Conservation (phyloP, 1,140 invertebrate species). For the Aphaenogaster ashmeadi region DNA sequence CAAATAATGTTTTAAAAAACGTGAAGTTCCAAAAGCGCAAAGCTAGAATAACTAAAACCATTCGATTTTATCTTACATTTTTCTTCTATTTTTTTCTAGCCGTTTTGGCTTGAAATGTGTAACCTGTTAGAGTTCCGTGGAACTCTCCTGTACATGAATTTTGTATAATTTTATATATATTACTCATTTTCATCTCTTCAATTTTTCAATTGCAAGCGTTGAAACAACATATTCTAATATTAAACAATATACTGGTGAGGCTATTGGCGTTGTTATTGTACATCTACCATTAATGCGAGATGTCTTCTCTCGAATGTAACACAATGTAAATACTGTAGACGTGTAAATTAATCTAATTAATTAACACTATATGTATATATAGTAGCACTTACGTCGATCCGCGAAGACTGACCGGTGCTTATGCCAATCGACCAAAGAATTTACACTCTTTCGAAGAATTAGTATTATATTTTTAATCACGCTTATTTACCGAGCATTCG, state of each 20-base stretch:
- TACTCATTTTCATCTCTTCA: slow-evolving; percentile 9
- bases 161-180: slow-evolving; percentile 31
- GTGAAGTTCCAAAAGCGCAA: no score
- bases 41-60: background rate
- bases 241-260: slow-evolving; percentile 19
- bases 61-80: background rate
- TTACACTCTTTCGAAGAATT: slow-evolving; percentile 66
- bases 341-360: slow-evolving; percentile 61
- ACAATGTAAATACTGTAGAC: slow-evolving; percentile 64
- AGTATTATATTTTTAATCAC: slow-evolving; percentile 71
- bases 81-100: background rate
- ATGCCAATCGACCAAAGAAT: slow-evolving; percentile 86
- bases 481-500: slow-evolving; percentile 61
- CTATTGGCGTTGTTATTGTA: slow-evolving; percentile 51
- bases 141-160: background rate
- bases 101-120: background rate
- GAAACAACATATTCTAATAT: slow-evolving; percentile 26
- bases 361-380: slow-evolving; percentile 55
- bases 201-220: slow-evolving; percentile 8
- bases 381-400: slow-evolving; percentile 76
- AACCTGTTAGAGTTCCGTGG: background rate
- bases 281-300: slow-evolving; percentile 29
- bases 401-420: slow-evolving; percentile 86
- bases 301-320: slow-evolving; percentile 44
- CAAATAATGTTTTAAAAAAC: background rate